Evolutionary conservation across 2,113 vertebrate genomes (phyloP), one percentile per base, ranked within the genome.

Genomic region (Mesembrinibis cayennensis): DNA sequence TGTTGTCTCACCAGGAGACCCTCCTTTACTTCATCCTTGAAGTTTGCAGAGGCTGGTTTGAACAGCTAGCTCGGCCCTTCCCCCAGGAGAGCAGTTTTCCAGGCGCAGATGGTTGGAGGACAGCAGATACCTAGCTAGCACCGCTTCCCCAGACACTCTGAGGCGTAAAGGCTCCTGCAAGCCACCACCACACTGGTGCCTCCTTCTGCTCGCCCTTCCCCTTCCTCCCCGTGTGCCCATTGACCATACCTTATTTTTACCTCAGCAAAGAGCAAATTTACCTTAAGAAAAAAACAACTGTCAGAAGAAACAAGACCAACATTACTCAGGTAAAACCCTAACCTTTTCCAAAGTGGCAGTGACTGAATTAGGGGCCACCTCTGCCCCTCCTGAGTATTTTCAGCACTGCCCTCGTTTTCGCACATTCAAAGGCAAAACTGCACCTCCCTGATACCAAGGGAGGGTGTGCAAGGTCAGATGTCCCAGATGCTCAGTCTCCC

Each of bases 201-300:
- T 67, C 70, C n/a, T 91, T 62, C 84, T 76, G 40, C 30, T 87
- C 2, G 2, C 13, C 36, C 32, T 74, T 53, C 36, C 25, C 5
- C 9, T 92, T 86, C 45, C 62, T 93, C 53, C 44, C 32, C 0
- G 0, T 4, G 16, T 1, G 3, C 30, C 45, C 4, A 0, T 52
- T 71, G 50, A 56, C 55, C 25, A 19, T 34, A 47, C 12, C 8
- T 58, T 38, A 58, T 49, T 87, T 73, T 36, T 66, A 42, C 16
- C 53, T 63, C 74, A 73, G 44, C 25, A 36, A 78, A 90, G 30
- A 49, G 27, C 21, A 77, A 77, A 87, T 71, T 79, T 55, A 73
- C 58, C 27, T 29, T 49, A 45, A 84, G 40, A 25, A 77, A 70
- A 62, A 73, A n/a, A n/a, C 26, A 91, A 1, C 29, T 16, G 10